Percentiles rank a stretch among this genome's conserved stretches.
Evolutionary conservation across 2,797 vertebrate genomes (phyloP).

Genomic region (Malurus splendens): DNA sequence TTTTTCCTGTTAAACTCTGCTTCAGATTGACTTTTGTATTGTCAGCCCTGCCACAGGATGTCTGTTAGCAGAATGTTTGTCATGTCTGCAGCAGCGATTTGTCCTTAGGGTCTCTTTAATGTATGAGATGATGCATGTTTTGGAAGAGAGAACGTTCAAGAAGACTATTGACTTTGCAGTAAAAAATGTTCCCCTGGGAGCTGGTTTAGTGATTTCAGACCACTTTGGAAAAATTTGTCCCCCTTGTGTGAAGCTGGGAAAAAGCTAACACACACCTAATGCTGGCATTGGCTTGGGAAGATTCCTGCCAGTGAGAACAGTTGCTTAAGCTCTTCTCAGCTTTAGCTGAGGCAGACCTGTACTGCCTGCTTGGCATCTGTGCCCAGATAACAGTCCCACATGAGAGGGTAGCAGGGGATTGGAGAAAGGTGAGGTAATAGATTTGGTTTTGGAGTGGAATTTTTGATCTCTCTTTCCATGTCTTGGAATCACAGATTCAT

Average conservation of each 20-base stretch:
- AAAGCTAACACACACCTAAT: fast-evolving
- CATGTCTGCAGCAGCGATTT: neutral
- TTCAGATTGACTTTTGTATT: neutral
- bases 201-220: neutral
- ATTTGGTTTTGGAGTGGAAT: neutral
- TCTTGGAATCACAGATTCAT: neutral
- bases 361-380: neutral
- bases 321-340: neutral
- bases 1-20: neutral
- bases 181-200: neutral
- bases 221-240: neutral
- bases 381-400: neutral
- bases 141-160: neutral
- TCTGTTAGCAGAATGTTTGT: neutral
- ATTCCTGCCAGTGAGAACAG: neutral
- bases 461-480: neutral
- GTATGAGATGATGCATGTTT: neutral
- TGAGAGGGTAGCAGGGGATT: neutral
- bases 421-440: neutral
- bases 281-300: neutral
- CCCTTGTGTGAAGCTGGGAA: neutral
- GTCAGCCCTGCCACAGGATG: neutral
- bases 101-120: neutral
- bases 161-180: neutral
- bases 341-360: neutral